Percentiles rank a stretch among this genome's conserved stretches.
phyloP scores from a whole-genome alignment of 2,113 vertebrate genomes.

The Neodontobutis hainanensis region DNA sequence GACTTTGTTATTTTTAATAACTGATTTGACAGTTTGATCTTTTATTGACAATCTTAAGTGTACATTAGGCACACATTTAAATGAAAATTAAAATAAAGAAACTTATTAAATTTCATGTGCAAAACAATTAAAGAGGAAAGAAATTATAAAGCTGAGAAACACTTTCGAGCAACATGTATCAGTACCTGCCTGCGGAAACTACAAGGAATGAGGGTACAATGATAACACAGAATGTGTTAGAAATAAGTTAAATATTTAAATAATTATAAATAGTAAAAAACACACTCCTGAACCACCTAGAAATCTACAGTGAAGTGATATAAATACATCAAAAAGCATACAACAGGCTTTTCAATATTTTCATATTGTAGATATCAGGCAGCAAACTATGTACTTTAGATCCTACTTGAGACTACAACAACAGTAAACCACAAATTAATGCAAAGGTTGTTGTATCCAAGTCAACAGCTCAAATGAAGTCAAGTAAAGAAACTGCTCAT shows the following conservation, averaged over 20 bases:
- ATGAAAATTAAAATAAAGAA: background rate
- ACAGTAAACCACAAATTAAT: background rate
- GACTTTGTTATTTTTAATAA: background rate
- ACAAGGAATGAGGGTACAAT: no score
- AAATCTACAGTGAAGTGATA: no score
- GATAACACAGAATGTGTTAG: no score
- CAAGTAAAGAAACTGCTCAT: background rate
- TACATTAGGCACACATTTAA: conserved; percentile 19
- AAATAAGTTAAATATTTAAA: no score
- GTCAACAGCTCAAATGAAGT: conserved; percentile 22
- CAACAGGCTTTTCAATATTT: background rate
- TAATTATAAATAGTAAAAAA: no score
- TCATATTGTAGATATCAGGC: no score
- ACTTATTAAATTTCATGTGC: background rate
- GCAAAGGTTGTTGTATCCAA: background rate
- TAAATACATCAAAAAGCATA: background rate
- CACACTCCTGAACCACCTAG: no score
- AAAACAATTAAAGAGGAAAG: conserved; percentile 13
- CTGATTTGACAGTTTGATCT: background rate
- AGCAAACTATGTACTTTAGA: no score
- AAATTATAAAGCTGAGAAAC: background rate
- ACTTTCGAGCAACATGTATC: background rate
- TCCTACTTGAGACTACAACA: no score
- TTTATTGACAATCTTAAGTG: conserved; percentile 13
- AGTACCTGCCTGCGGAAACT: background rate